Percentiles rank a stretch among this genome's conserved stretches.
These are phyloP conservation scores for Caenorhabditis drosophilae DNA, from an alignment of 2,888 invertebrate genomes.

Conservation along the genomic window DNA sequence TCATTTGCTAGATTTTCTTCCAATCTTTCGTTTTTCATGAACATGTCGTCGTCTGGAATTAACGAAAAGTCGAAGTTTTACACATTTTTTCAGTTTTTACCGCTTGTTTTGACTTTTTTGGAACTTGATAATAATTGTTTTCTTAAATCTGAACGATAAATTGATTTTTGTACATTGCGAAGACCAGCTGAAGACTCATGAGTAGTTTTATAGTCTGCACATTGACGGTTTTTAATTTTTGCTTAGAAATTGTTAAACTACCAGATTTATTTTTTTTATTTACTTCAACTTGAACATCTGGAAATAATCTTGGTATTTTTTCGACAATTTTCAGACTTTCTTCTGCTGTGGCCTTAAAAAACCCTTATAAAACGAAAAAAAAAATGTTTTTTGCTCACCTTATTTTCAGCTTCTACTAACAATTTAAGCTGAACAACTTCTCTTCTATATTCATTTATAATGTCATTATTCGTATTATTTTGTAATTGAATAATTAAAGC, in stretches of 20 bases:
- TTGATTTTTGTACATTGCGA: slow-evolving; percentile 37
- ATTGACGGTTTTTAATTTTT: neutral
- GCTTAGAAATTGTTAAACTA: neutral
- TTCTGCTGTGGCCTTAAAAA: slow-evolving; percentile 19
- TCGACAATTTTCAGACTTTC: slow-evolving; percentile 31
- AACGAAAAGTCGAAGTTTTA: neutral
- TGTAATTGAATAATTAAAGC: slow-evolving; percentile 30
- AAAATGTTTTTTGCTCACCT: too few relatives aligned
- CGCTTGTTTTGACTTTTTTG: neutral
- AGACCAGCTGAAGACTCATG: slow-evolving; percentile 44
- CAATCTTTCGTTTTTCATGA: slow-evolving; percentile 85
- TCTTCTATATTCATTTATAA: slow-evolving; percentile 44
- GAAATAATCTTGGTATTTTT: slow-evolving; percentile 29
- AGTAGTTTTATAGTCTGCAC: slow-evolving; percentile 10
- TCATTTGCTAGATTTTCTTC: slow-evolving; percentile 92
- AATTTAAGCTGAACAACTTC: slow-evolving; percentile 50
- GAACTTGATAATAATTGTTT: slow-evolving; percentile 52
- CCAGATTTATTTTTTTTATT: neutral
- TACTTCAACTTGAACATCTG: slow-evolving; percentile 16
- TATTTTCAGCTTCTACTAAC: slow-evolving; percentile 52
- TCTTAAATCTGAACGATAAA: slow-evolving; percentile 57
- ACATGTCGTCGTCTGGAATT: slow-evolving; percentile 75
- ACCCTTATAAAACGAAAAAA: too few relatives aligned
- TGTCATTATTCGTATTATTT: slow-evolving; percentile 16
- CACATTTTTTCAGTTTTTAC: neutral